These are phyloP conservation scores for Sylvia borin DNA, from an alignment of 2,797 vertebrate genomes.

Conservation along the genomic window DNA sequence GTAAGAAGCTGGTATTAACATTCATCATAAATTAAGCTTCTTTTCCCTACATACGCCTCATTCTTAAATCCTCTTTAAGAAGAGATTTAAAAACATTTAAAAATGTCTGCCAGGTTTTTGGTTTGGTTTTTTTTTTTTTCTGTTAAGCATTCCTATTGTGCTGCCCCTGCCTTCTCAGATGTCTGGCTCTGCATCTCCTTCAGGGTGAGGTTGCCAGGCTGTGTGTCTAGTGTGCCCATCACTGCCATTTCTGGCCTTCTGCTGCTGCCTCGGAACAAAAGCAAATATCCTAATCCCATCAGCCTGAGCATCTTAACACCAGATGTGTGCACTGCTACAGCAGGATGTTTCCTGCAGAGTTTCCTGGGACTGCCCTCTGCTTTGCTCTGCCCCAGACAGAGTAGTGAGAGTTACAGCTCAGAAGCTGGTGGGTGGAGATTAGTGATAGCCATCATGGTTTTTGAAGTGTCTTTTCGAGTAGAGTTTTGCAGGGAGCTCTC, in stretches of 20 bases:
- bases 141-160: background rate
- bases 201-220: background rate
- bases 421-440: background rate
- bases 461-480: background rate
- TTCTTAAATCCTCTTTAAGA: conserved; percentile 38
- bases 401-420: background rate
- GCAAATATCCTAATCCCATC: background rate
- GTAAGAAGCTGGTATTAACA: conserved; percentile 36
- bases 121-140: background rate
- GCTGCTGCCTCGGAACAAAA: background rate
- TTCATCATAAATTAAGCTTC: conserved; percentile 53
- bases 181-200: background rate
- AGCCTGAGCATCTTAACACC: background rate
- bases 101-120: background rate
- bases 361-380: background rate
- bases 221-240: background rate
- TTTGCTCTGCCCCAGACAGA: background rate
- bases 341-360: background rate
- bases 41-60: background rate
- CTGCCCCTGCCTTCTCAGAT: background rate
- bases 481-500: background rate
- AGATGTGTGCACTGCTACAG: background rate
- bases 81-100: conserved; percentile 15
- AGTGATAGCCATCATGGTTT: background rate
- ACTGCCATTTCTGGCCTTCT: background rate